Evolutionary conservation across 2,888 invertebrate species (phyloP).

Genomic region (Galeopsomyia nigrocyanea): DNA sequence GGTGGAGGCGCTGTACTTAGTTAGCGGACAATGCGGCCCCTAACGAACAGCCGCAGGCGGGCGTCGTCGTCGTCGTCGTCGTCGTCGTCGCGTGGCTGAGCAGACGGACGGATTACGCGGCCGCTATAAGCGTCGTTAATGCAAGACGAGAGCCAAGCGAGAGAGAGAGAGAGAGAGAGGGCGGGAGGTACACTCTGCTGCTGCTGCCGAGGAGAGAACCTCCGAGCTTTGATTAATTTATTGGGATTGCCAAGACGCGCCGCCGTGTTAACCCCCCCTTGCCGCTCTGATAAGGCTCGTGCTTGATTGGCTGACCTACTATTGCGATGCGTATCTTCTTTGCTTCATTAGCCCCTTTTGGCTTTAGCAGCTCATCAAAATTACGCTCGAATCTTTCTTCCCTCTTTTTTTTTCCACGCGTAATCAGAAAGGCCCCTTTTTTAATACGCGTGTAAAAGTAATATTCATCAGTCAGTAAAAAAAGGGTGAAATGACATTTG

Average conservation of each 20-base stretch:
- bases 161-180: background rate
- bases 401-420: constrained; percentile 2
- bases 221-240: constrained; percentile 44
- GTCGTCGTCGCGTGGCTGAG: background rate
- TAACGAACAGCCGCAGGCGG: constrained; percentile 67
- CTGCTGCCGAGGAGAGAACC: background rate
- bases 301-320: constrained; percentile 31
- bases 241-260: constrained; percentile 36
- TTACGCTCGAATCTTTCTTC: background rate
- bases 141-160: constrained; percentile 10
- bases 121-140: constrained; percentile 42
- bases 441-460: too few species aligned
- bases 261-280: background rate
- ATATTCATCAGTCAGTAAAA: too few species aligned
- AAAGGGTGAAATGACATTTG: too few species aligned
- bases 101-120: constrained; percentile 63
- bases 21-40: constrained; percentile 69
- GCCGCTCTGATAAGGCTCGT: background rate
- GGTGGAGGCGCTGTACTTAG: constrained; percentile 64
- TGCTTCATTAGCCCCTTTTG: too few species aligned
- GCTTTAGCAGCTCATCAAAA: too few species aligned
- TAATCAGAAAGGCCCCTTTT: background rate
- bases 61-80: constrained; percentile 52
- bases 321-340: constrained; percentile 7
- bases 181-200: background rate